These are phyloP conservation scores for Tribolium madens DNA, from an alignment of 1,140 invertebrate genomes.

Conservation along the genomic window DNA sequence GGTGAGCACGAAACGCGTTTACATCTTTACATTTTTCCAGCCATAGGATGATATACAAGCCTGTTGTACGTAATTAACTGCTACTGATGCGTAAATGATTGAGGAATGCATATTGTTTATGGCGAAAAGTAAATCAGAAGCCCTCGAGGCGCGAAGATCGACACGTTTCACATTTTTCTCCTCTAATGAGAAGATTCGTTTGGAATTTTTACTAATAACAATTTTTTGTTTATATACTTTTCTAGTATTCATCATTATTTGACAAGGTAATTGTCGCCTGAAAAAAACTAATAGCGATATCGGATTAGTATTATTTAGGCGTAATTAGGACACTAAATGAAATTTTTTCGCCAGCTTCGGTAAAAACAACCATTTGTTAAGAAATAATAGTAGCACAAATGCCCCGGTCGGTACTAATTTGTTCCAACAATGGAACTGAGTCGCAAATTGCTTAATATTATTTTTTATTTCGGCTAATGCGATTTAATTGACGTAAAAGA, in stretches of 20 bases:
- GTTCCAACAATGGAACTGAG: background rate
- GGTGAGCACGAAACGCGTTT: constrained; percentile 50
- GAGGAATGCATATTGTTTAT: constrained; percentile 28
- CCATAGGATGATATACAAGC: constrained; percentile 40
- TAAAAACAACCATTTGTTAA: background rate
- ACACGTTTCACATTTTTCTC: background rate
- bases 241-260: constrained; percentile 36
- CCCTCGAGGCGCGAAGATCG: background rate
- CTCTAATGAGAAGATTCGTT: background rate
- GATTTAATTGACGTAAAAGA: background rate
- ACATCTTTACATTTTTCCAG: constrained; percentile 44
- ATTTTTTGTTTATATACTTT: background rate
- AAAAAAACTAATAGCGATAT: constrained; percentile 36
- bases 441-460: background rate
- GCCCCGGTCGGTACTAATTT: background rate
- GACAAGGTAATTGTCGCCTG: constrained; percentile 32
- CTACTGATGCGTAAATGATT: constrained; percentile 57
- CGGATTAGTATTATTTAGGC: constrained; percentile 18
- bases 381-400: background rate
- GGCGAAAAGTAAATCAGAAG: background rate
- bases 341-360: constrained; percentile 24
- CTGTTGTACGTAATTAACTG: constrained; percentile 49
- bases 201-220: background rate
- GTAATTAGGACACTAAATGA: constrained; percentile 35
- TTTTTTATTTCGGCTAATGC: background rate